Evolutionary conservation across 2,888 invertebrate species (phyloP).

Genomic region (Troides oblongomaculatus): DNA sequence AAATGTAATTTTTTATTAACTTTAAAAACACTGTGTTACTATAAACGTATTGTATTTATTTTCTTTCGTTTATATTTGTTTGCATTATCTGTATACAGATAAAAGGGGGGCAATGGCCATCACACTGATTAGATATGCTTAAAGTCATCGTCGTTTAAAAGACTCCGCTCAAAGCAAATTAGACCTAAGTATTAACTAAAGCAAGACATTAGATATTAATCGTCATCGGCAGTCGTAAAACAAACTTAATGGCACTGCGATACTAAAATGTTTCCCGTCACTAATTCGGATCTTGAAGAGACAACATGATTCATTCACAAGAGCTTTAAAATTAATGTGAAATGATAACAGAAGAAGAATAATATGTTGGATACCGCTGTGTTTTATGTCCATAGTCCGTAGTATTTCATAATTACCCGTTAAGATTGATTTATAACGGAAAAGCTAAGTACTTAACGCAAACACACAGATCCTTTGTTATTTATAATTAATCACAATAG

Average conservation of each 20-base stretch:
- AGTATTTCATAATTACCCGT: constrained; percentile 22
- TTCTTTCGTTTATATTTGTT: constrained; percentile 28
- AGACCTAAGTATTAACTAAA: constrained; percentile 54
- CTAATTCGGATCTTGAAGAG: constrained; percentile 53
- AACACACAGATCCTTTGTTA: background rate
- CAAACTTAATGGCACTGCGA: constrained; percentile 46
- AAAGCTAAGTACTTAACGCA: constrained; percentile 8
- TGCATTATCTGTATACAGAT: constrained; percentile 14
- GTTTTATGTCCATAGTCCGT: constrained; percentile 32
- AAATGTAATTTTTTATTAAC: constrained; percentile 18
- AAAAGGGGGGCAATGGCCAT: constrained; percentile 25
- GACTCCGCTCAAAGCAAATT: constrained; percentile 44
- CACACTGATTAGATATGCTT: constrained; percentile 41
- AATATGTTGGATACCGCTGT: constrained; percentile 29
- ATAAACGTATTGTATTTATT: constrained; percentile 28
- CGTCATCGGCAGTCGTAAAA: constrained; percentile 57
- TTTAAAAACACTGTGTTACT: constrained; percentile 6
- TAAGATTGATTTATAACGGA: constrained; percentile 17
- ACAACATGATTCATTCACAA: constrained; percentile 47
- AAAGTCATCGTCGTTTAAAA: constrained; percentile 46
- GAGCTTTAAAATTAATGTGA: constrained; percentile 32
- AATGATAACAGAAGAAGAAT: constrained; percentile 21
- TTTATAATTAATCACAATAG: background rate
- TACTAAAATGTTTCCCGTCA: constrained; percentile 58
- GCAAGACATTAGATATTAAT: constrained; percentile 62